A percentile compares a stretch with the other conserved stretches of the same genome.
Conservation (phyloP, 2,888 invertebrate genomes). For the Ormyrus labotus region DNA sequence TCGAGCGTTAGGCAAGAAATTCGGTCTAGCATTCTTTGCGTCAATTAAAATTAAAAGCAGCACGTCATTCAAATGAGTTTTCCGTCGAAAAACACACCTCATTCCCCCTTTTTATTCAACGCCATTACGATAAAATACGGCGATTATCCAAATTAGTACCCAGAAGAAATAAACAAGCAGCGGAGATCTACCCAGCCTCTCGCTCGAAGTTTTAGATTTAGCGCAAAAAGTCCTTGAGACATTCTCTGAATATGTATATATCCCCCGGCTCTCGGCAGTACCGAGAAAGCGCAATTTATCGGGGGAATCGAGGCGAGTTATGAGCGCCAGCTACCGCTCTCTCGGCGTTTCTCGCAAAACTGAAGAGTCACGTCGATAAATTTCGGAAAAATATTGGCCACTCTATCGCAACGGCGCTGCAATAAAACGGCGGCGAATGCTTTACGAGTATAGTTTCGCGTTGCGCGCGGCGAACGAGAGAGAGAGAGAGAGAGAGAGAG, state of each 20-base stretch:
- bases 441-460: conserved; percentile 46
- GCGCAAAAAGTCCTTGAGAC: neutral
- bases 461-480: conserved; percentile 20
- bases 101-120: no score
- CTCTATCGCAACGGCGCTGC: conserved; percentile 21
- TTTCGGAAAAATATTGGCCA: conserved; percentile 41
- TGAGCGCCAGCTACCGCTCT: neutral
- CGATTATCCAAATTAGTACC: no score
- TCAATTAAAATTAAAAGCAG: no score
- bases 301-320: conserved; percentile 24
- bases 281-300: conserved; percentile 46
- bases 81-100: no score
- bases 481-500: neutral
- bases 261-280: neutral
- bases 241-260: neutral
- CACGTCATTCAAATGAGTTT: no score
- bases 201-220: no score
- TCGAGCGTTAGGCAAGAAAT: no score
- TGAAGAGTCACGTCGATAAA: conserved; percentile 48
- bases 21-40: no score
- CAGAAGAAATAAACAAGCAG: no score
- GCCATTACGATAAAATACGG: no score
- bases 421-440: conserved; percentile 35
- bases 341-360: conserved; percentile 28
- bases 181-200: no score